Percentiles rank a stretch among this genome's conserved stretches.
Conservation (phyloP, 2,113 vertebrate species). For the Cochlearius cochlearius region DNA sequence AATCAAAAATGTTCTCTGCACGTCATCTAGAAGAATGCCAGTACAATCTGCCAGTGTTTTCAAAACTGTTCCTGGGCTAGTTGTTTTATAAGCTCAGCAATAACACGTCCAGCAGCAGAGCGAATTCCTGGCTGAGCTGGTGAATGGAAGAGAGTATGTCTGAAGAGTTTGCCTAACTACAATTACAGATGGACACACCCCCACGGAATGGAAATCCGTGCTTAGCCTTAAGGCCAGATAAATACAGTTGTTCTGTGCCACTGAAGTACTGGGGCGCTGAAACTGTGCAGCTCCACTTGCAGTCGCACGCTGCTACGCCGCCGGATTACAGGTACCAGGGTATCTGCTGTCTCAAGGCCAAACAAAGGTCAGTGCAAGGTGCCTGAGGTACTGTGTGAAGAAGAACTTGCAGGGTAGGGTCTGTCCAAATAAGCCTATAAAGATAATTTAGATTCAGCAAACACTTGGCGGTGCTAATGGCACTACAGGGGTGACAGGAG, state of each 20-base stretch:
- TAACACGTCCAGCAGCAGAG: neutral
- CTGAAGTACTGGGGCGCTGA: neutral
- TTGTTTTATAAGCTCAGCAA: neutral
- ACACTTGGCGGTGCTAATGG: neutral
- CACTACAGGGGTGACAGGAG: neutral
- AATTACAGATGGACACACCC: neutral
- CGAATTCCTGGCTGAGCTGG: neutral
- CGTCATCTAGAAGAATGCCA: neutral
- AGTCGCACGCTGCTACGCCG: neutral
- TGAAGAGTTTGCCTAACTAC: neutral
- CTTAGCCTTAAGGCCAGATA: neutral
- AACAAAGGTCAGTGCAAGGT: neutral
- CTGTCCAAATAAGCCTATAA: neutral
- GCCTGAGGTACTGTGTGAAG: neutral
- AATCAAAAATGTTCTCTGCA: neutral
- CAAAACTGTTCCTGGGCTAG: neutral
- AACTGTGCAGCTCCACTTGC: neutral
- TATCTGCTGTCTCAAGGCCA: neutral
- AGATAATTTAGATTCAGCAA: neutral
- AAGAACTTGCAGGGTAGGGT: neutral
- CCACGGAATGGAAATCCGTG: neutral
- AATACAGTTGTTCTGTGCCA: neutral
- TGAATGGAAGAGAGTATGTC: neutral
- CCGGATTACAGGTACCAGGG: neutral
- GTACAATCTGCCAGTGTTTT: neutral